Conservation (phyloP, 2,888 invertebrate genomes). For the Luperina nickerlii region DNA sequence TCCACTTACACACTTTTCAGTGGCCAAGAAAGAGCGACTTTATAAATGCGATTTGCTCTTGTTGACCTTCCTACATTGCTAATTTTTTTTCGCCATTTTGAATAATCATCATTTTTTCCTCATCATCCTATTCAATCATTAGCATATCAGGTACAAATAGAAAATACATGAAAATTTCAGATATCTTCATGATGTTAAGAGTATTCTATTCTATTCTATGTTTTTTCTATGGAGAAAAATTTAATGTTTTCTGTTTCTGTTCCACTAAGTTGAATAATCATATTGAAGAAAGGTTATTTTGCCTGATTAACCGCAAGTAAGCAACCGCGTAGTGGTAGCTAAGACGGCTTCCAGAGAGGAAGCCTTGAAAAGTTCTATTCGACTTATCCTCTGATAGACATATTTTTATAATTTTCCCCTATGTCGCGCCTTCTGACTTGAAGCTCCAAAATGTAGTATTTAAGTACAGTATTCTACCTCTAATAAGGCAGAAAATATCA, state of each 20-base stretch:
- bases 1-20: neutral
- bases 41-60: neutral
- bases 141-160: neutral
- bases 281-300: too few species aligned
- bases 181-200: too few species aligned
- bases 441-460: too few species aligned
- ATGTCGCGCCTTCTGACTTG: too few species aligned
- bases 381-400: neutral
- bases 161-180: neutral
- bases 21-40: neutral
- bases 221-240: too few species aligned
- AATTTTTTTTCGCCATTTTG: neutral
- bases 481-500: neutral
- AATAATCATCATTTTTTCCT: too few species aligned
- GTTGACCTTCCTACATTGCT: too few species aligned
- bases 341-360: neutral
- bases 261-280: too few species aligned
- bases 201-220: too few species aligned
- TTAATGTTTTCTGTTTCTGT: too few species aligned
- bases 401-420: neutral
- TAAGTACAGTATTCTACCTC: neutral
- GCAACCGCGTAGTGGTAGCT: too few species aligned
- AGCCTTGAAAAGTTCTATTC: neutral
- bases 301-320: too few species aligned
- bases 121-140: neutral